These are phyloP conservation scores for Hemistola chrysoprasaria DNA, from an alignment of 2,888 invertebrate genomes.

Conservation along the genomic window DNA sequence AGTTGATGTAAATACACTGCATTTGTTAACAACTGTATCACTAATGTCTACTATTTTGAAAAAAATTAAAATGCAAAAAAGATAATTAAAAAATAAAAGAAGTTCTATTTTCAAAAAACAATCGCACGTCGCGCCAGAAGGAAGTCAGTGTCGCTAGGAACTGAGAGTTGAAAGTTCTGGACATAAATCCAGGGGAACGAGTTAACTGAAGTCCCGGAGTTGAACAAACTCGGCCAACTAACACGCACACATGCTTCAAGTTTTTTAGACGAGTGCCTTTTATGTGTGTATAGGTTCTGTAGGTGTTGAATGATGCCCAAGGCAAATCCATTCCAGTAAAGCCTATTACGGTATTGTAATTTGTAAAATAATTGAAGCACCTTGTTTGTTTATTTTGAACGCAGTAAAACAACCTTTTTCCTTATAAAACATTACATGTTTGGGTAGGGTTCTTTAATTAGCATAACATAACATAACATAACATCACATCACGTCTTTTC, in stretches of 20 bases:
- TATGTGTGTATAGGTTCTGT: constrained; percentile 10
- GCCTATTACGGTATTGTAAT: too few species aligned
- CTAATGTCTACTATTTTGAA: neutral
- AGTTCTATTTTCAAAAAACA: constrained; percentile 49
- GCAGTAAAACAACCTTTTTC: too few species aligned
- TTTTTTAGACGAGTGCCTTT: constrained; percentile 30
- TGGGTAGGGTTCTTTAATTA: too few species aligned
- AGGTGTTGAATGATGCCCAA: too few species aligned
- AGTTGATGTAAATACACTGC: constrained; percentile 12
- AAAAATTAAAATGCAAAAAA: constrained; percentile 15
- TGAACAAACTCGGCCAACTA: constrained; percentile 64
- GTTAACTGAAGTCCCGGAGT: constrained; percentile 64
- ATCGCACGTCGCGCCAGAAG: constrained; percentile 48
- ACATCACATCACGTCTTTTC: too few species aligned
- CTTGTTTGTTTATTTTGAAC: too few species aligned
- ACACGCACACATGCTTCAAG: constrained; percentile 42
- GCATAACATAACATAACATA: too few species aligned
- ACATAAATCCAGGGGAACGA: constrained; percentile 67
- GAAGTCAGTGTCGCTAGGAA: constrained; percentile 62
- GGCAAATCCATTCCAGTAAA: too few species aligned
- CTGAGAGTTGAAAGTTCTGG: constrained; percentile 58
- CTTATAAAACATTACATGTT: too few species aligned
- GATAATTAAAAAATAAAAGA: constrained; percentile 43
- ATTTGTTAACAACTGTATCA: constrained; percentile 1
- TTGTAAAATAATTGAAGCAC: too few species aligned